Percentiles rank a stretch among this genome's conserved stretches.
phyloP scores from a whole-genome alignment of 2,797 vertebrate species.

The Threskiornis aethiopicus region DNA sequence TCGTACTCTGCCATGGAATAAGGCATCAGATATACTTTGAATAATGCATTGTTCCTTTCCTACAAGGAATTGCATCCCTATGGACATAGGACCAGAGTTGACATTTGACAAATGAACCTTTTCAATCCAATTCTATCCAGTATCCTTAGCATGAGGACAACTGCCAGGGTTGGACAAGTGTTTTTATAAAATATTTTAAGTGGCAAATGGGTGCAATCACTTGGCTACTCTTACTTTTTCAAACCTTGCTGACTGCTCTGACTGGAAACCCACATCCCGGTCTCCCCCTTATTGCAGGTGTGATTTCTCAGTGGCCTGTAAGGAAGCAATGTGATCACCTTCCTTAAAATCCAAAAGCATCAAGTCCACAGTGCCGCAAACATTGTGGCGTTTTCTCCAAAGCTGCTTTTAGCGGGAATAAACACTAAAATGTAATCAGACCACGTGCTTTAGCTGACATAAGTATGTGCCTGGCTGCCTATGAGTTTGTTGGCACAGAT shows the following conservation, averaged over 20 bases:
- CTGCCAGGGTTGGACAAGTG: neutral
- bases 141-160: neutral
- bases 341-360: neutral
- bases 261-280: neutral
- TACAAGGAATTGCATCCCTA: neutral
- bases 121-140: neutral
- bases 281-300: neutral
- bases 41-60: neutral
- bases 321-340: neutral
- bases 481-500: neutral
- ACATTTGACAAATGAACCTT: neutral
- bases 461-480: neutral
- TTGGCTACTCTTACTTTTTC: neutral
- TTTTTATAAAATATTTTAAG: neutral
- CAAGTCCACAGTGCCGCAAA: neutral
- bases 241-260: neutral
- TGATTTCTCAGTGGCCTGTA: neutral
- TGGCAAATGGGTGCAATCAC: neutral
- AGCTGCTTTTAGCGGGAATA: neutral
- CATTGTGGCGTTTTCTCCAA: fast-evolving
- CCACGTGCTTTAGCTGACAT: neutral
- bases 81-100: neutral
- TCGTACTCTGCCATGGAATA: neutral
- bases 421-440: neutral
- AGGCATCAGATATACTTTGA: neutral